phyloP scores from a whole-genome alignment of 2,888 invertebrate genomes.

The Colletes collaris region DNA sequence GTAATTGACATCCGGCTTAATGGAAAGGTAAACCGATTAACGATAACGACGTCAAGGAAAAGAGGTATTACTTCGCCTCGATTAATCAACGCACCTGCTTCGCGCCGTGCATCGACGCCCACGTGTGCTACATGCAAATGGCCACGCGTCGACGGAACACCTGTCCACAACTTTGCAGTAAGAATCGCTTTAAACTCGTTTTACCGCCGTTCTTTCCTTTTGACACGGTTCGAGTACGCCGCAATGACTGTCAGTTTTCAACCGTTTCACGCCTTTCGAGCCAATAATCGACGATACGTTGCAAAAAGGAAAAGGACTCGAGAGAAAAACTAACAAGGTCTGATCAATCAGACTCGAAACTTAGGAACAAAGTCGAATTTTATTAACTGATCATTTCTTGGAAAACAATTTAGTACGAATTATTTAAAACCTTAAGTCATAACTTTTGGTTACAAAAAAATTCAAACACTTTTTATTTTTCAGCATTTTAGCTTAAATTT shows the following conservation, averaged over 20 bases:
- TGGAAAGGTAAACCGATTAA: conserved; percentile 62
- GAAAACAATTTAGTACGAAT: too few species aligned
- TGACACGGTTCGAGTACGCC: neutral
- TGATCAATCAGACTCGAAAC: too few species aligned
- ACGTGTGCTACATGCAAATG: conserved; percentile 44
- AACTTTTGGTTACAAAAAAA: too few species aligned
- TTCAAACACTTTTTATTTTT: too few species aligned
- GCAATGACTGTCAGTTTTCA: conserved; percentile 26
- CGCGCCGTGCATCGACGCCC: conserved; percentile 48
- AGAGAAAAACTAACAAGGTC: too few species aligned
- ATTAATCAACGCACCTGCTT: conserved; percentile 72
- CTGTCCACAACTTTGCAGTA: conserved; percentile 42
- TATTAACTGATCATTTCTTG: too few species aligned
- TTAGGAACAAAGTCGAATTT: too few species aligned
- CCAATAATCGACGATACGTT: too few species aligned
- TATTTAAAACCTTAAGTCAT: too few species aligned
- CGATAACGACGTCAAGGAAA: conserved; percentile 58
- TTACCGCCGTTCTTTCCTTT: conserved; percentile 11
- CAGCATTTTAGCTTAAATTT: too few species aligned
- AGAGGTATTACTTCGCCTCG: conserved; percentile 67
- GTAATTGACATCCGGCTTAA: conserved; percentile 58
- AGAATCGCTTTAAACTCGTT: conserved; percentile 42
- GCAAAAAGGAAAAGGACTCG: too few species aligned
- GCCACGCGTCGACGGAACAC: conserved; percentile 49
- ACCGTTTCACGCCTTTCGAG: conserved; percentile 8